Conservation (phyloP, 2,797 vertebrate genomes). For the Peromyscus nudipes region DNA sequence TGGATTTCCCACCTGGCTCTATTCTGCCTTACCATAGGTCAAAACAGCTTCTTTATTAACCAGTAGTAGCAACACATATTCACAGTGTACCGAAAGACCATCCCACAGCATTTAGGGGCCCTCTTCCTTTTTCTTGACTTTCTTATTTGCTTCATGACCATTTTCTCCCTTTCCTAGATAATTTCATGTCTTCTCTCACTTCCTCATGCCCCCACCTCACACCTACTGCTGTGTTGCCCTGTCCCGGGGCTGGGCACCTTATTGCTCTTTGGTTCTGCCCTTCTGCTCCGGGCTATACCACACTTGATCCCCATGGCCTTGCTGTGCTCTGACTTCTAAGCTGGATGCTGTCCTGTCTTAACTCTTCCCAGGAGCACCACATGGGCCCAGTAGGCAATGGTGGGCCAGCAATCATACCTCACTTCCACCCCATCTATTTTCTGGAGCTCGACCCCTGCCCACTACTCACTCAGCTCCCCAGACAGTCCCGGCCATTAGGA, state of each 20-base stretch:
- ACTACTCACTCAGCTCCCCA: background rate
- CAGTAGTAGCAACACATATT: too few species aligned
- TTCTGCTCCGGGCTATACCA: background rate
- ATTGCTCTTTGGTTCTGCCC: background rate
- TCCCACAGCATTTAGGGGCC: too few species aligned
- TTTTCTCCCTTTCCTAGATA: background rate
- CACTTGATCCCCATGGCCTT: background rate
- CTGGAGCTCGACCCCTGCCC: too few species aligned
- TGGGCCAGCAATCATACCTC: too few species aligned
- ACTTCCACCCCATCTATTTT: background rate
- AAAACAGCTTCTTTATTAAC: too few species aligned
- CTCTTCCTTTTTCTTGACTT: background rate
- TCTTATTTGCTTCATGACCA: background rate
- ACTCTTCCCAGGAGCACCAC: background rate
- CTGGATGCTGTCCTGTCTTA: background rate
- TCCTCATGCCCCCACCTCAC: background rate
- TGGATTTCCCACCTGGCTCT: too few species aligned
- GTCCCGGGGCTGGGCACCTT: background rate
- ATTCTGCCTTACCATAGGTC: too few species aligned
- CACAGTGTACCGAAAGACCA: too few species aligned
- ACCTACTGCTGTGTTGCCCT: background rate
- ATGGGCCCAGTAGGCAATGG: background rate
- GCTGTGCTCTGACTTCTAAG: background rate
- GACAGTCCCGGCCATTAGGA: background rate
- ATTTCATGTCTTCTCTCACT: background rate